Base-by-base conservation (phyloP, 2,797 vertebrate genomes). In the Scarus forsteni region DNA sequence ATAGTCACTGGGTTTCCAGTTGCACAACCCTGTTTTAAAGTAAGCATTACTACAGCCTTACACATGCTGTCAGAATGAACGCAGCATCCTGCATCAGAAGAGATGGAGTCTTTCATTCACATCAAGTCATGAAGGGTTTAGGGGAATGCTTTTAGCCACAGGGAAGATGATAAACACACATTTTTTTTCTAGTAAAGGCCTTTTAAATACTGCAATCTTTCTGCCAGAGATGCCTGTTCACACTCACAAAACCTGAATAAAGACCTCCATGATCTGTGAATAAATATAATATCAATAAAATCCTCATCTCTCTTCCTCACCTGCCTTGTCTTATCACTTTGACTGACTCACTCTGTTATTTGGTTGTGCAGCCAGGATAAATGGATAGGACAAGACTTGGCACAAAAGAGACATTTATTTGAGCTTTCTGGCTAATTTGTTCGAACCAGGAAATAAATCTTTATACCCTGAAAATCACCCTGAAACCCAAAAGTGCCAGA, bases 391-490 rank as follows among this genome's bases (percentile, higher is more conserved):
- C 18, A 54, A 34, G 42, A 63, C 19, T 42, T 57, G 49, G 16
- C 12, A 6, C 56, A 43, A 52, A 19, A 1, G 0, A 72, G 60
- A 60, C 54, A 69, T 66, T 67, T 42, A 67, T 59, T 79, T 60
- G 11, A 57, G 45, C 43, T 58, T 76, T 70, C 64, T 60, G 62
- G 19, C 36, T 49, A 51, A 72, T 69, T 34, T 81, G 56, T 63
- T 59, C 2, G 1, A 81, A 55, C 48, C 5, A 43, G 52, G 59
- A 76, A 72, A 83, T 68, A 70, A 51, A 77, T 80, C 60, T 70
- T 55, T 60, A 79, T 60, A 61, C 39, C 50, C 27, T 69, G 55
- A 79, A 80, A 80, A 78, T 69, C n/a, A n/a, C 18, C n/a, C 51
- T 6, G 40, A 55, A 66, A 75, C 55, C 58, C 57, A 38, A 60